Evolutionary conservation across 2,797 vertebrate genomes (phyloP).

Genomic region (Myotis planiceps): DNA sequence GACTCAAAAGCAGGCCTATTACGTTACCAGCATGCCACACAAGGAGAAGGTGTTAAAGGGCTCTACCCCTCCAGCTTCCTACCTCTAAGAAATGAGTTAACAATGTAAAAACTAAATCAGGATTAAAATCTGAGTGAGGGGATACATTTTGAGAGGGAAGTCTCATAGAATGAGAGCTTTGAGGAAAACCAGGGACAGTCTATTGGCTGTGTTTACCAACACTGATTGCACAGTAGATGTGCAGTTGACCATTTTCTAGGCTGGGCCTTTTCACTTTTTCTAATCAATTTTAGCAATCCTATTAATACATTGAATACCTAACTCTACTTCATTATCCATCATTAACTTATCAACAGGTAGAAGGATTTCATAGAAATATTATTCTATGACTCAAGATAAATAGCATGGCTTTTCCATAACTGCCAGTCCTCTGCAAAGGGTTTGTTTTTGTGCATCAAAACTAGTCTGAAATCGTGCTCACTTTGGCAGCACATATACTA

Average conservation of each 20-base stretch:
- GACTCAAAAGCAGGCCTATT: background rate
- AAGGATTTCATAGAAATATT: background rate
- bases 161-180: background rate
- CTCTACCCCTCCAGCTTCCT: background rate
- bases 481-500: no score
- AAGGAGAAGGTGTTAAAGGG: background rate
- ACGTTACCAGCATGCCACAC: background rate
- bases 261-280: background rate
- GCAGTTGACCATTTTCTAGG: background rate
- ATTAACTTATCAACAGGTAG: background rate
- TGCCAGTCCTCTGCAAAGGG: background rate
- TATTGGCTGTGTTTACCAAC: no score
- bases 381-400: background rate
- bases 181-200: background rate
- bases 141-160: background rate
- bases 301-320: background rate
- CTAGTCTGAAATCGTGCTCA: background rate
- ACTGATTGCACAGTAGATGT: no score
- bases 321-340: background rate
- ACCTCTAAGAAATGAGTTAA: background rate
- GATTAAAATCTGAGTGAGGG: background rate
- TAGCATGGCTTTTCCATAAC: background rate
- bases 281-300: background rate
- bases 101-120: background rate
- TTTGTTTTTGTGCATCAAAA: background rate